Percentiles rank a stretch among this genome's conserved stretches.
phyloP scores from a whole-genome alignment of 1,140 invertebrate species.

The Aphidius ervi region DNA sequence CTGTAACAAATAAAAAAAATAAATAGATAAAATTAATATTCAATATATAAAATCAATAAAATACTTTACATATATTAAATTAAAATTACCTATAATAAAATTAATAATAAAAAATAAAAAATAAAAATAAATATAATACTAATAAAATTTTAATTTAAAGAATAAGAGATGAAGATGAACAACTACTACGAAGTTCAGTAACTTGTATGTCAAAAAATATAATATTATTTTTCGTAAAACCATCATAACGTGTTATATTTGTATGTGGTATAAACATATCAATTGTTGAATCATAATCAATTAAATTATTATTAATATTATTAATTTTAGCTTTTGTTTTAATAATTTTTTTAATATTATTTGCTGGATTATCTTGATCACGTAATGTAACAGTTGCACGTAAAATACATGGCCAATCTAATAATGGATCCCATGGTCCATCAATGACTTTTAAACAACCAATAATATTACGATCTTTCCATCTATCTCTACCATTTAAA shows the following conservation, averaged over 20 bases:
- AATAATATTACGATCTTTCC: conserved; percentile 67
- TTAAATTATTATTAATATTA: conserved; percentile 45
- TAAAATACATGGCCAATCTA: conserved; percentile 66
- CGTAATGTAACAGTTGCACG: conserved; percentile 59
- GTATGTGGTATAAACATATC: conserved; percentile 72
- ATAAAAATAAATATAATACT: not conserved
- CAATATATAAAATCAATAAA: not conserved
- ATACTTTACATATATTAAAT: not conserved
- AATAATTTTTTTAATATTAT: conserved; percentile 51
- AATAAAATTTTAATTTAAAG: conserved; percentile 5
- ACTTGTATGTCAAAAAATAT: conserved; percentile 64
- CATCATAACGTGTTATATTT: conserved; percentile 58
- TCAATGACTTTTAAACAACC: conserved; percentile 61
- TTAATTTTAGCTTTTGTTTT: conserved; percentile 49
- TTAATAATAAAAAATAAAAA: not conserved
- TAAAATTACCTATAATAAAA: conserved; percentile 1
- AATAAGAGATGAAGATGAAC: conserved; percentile 30
- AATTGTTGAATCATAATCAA: conserved; percentile 57
- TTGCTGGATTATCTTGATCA: conserved; percentile 56
- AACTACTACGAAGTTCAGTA: conserved; percentile 33
- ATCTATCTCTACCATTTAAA: conserved; percentile 68
- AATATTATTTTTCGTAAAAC: conserved; percentile 62
- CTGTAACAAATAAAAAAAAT: conserved; percentile 49
- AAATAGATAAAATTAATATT: conserved; percentile 1
- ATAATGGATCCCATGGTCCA: conserved; percentile 65